A percentile compares a stretch with the other conserved stretches of the same genome.
phyloP scores from a whole-genome alignment of 2,888 invertebrate species.

The Belgica antarctica region DNA sequence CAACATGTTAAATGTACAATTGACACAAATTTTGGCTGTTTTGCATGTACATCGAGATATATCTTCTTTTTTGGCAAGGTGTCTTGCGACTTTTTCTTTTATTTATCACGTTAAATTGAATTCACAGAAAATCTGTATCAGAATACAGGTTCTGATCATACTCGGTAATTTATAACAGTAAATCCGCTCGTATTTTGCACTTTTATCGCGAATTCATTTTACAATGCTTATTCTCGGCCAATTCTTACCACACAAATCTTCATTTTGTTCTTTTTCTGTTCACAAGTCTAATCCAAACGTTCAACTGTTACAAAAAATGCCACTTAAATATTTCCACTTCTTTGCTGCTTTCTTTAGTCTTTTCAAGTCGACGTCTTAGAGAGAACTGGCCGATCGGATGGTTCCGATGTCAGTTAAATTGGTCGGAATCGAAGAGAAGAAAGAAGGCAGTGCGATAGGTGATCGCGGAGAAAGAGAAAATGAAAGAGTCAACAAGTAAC shows the following conservation, averaged over 20 bases:
- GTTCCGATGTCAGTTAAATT: slow-evolving; percentile 34
- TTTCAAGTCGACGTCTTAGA: slow-evolving; percentile 31
- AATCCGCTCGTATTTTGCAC: slow-evolving; percentile 19
- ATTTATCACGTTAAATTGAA: not conserved
- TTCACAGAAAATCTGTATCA: not conserved
- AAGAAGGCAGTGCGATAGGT: slow-evolving; percentile 15
- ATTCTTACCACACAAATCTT: slow-evolving; percentile 38
- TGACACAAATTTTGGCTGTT: slow-evolving; percentile 29
- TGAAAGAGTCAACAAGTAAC: not conserved
- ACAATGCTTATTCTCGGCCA: too few relatives aligned
- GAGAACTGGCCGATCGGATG: slow-evolving; percentile 39
- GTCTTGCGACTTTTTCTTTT: not conserved
- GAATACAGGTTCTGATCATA: not conserved
- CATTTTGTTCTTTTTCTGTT: slow-evolving; percentile 14
- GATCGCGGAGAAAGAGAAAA: not conserved
- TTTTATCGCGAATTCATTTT: not conserved
- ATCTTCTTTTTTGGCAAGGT: too few relatives aligned
- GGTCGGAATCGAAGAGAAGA: slow-evolving; percentile 32
- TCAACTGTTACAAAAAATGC: slow-evolving; percentile 4
- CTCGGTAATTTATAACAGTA: slow-evolving; percentile 33
- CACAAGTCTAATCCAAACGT: not conserved
- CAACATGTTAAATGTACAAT: slow-evolving; percentile 8
- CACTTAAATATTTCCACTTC: slow-evolving; percentile 6
- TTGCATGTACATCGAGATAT: not conserved
- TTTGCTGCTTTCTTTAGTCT: not conserved